Base-by-base conservation (phyloP, 92 coral and sea anemone genomes). In the Phenganax stokvisi region DNA sequence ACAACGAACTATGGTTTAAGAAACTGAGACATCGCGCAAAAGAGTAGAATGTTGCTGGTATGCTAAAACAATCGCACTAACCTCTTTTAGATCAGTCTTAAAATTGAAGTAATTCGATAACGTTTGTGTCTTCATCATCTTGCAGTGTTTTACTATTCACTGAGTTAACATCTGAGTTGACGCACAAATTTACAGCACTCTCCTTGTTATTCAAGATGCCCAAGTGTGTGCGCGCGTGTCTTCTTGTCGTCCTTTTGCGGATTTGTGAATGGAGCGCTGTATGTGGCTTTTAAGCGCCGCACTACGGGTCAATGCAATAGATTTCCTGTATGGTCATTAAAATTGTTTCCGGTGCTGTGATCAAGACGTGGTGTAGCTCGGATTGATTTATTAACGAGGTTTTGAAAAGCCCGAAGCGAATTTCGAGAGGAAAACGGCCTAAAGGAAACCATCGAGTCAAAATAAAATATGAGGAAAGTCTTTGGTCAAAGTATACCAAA, bases 101-200 rank as follows among this genome's bases (percentile, higher is more conserved):
- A 79, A 79, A 63, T 79, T 79, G 65, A 64, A 65, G 74, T 79
- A 79, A 79, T 79, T 79, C 73, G 83, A 79, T 28, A 79, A 51
- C 62, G 47, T 1, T 20, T 79, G 61, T 20, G 83, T 79, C 27
- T 79, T 65, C 83, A 79, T 79, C 83, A 79, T 79, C 52, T 79
- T 79, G 74, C 13, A 68, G 47, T 0, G 53, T 53, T 20, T 30
- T 28, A 6, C 70, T 20, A 25, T 64, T 12, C 30, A 0, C 70
- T 3, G 31, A 53, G 73, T 37, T 53, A 12, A 10, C 20, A 30
- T 68, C 53, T 37, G 73, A 68, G 0, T 68, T 68, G 31, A 53
- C 73, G 73, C 73, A 28, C 31, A n/a, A 30, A 16, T 10, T 5
- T 68, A 37, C 47, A 16, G 47, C 54, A n/a, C 73, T 68, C 47